Base-by-base conservation (phyloP, 2,888 invertebrate species). In the Leucophenga maculata region DNA sequence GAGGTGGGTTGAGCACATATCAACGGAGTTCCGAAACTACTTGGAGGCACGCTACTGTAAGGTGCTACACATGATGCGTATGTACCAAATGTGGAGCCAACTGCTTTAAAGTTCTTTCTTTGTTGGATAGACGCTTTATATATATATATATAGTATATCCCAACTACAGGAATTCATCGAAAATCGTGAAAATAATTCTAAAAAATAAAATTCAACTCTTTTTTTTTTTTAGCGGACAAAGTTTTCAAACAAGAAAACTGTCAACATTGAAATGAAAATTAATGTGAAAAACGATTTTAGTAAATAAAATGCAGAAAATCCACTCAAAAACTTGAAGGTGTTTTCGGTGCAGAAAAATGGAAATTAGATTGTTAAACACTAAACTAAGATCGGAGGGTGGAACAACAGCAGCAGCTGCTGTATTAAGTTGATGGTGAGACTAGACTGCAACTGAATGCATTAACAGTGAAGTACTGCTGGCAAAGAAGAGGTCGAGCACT, bases 281-380 rank as follows among this genome's bases (percentile, higher is more conserved):
- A 54, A 54, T 54, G 52, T 18, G 16, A 52, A 52, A 16, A 54
- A 26, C 2, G 4, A 26, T 3, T 4, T 3, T 26, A 26, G 26
- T 26, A 3, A 26, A 26, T 26, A 26, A 2, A 26, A 26, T 26
- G 26, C 26, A 26, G 26, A 57, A 57, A 57, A 13, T 57, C 4
- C 13, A 57, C 22, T 13, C 26, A 26, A 22, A 57, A 26, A 57
- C 57, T 57, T 57, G 6, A 57, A 57, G 57, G 54, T 59, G 32
- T 31, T 16, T 54, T 39, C 3, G 26, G 26, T 72, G 73, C 31
- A 69, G 65, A 73, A 77, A 82, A 82, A 80, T 80, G 83, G 80
- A 80, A 80, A 80, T 80, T 82, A 80, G 83, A 82, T 82, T 80
- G 82, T 80, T 71, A 31, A 64, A 44, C 60, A 20, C 39, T 13